These are phyloP conservation scores for Pterocles orientalis DNA, from an alignment of 2,113 vertebrate genomes.

Conservation along the genomic window DNA sequence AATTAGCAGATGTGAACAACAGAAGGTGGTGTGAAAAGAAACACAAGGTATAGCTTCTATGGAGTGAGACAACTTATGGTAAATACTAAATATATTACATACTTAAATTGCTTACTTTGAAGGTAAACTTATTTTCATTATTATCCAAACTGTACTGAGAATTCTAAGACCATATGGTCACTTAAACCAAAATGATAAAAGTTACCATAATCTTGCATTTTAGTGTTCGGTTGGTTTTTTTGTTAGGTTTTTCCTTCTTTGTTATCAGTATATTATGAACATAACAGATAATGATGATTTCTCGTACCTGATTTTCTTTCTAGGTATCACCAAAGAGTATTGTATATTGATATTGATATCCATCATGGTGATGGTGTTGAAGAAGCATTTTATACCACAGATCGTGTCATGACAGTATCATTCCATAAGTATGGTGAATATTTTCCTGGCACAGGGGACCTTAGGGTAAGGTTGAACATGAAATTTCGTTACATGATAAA, in stretches of 20 bases:
- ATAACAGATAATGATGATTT: not conserved
- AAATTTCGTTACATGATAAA: not conserved
- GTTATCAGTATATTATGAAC: not conserved
- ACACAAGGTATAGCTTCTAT: not conserved
- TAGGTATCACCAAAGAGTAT: conserved; percentile 87
- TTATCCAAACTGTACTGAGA: not conserved
- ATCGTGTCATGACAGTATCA: conserved; percentile 87
- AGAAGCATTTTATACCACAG: conserved; percentile 87
- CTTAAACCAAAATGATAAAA: not conserved
- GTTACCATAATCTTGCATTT: not conserved
- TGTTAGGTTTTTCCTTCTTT: not conserved
- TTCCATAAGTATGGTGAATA: conserved; percentile 88
- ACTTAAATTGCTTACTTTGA: not conserved
- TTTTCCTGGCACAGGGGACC: conserved; percentile 85
- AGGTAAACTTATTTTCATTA: not conserved
- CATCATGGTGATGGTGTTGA: conserved; percentile 88
- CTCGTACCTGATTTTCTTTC: not conserved
- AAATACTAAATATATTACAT: not conserved
- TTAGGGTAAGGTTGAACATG: conserved; percentile 76
- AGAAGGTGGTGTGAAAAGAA: not conserved
- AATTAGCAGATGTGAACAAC: not conserved
- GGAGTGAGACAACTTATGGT: not conserved
- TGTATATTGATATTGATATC: conserved; percentile 88
- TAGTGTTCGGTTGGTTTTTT: not conserved
- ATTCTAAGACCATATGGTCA: not conserved